Evolutionary conservation across 1,140 invertebrate species (phyloP).

Genomic region (Bombus turneri): DNA sequence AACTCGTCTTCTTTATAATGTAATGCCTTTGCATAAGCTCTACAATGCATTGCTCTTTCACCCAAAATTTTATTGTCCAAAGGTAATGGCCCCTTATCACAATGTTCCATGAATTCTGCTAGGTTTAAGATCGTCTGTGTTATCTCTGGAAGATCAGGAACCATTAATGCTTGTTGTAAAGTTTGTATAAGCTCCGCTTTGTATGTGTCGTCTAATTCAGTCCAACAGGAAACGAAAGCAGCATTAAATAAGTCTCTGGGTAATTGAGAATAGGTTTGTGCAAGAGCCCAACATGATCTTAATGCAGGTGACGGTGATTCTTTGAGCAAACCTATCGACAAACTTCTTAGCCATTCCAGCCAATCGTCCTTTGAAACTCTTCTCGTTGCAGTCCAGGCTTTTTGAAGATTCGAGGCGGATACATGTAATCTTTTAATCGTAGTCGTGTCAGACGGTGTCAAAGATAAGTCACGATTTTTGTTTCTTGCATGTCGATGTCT

Average conservation of each 20-base stretch:
- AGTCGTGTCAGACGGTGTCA: slow-evolving; percentile 86
- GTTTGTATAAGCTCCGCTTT: slow-evolving; percentile 94
- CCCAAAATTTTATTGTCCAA: slow-evolving; percentile 92
- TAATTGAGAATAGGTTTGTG: slow-evolving; percentile 96
- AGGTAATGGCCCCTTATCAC: slow-evolving; percentile 97
- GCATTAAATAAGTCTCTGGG: slow-evolving; percentile 98
- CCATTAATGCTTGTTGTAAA: slow-evolving; percentile 94
- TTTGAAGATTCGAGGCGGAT: slow-evolving; percentile 91
- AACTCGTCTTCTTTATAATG: slow-evolving; percentile 99
- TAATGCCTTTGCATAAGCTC: slow-evolving; percentile 97
- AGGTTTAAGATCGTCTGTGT: slow-evolving; percentile 98
- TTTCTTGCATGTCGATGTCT: slow-evolving; percentile 83
- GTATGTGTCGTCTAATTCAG: slow-evolving; percentile 92
- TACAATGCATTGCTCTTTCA: slow-evolving; percentile 91
- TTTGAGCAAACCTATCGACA: slow-evolving; percentile 96
- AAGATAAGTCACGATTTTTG: slow-evolving; percentile 84
- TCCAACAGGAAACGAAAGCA: slow-evolving; percentile 99
- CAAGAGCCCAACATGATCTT: slow-evolving; percentile 94
- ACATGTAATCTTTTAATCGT: slow-evolving; percentile 92
- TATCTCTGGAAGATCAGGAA: slow-evolving; percentile 97
- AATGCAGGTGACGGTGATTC: slow-evolving; percentile 97
- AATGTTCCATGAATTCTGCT: slow-evolving; percentile 99
- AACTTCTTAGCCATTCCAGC: slow-evolving; percentile 96
- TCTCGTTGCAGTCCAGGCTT: slow-evolving; percentile 94
- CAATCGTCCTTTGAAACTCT: slow-evolving; percentile 98